Percentiles rank a stretch among this genome's conserved stretches.
phyloP scores from a whole-genome alignment of 2,113 vertebrate species.

The Mola mola region DNA sequence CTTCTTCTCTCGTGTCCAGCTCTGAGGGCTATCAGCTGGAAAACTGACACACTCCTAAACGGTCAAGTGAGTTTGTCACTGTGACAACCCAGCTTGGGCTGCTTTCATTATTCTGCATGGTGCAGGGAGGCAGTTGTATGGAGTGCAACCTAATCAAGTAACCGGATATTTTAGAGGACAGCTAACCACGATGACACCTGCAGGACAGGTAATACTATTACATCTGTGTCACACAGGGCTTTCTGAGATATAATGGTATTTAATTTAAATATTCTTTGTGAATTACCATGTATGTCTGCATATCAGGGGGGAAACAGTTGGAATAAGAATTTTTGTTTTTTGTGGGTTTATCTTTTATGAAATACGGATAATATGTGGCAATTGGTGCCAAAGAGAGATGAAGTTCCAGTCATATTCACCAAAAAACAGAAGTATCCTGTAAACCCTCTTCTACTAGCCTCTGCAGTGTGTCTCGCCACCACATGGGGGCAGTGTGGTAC shows the following conservation, averaged over 20 bases:
- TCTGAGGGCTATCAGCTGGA: slow-evolving; percentile 16
- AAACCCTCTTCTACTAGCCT: neutral
- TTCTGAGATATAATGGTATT: no score
- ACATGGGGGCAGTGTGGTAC: slow-evolving; percentile 69
- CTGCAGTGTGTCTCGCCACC: slow-evolving; percentile 40
- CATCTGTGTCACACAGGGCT: neutral
- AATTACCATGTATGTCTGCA: no score
- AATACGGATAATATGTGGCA: no score
- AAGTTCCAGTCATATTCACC: no score
- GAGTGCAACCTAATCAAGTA: slow-evolving; percentile 66
- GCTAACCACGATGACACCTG: slow-evolving; percentile 19
- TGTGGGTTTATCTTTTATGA: no score
- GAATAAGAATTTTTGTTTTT: no score
- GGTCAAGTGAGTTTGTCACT: slow-evolving; percentile 20
- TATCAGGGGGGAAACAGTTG: no score
- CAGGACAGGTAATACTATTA: slow-evolving; percentile 37
- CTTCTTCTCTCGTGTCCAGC: slow-evolving; percentile 21
- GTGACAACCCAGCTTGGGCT: slow-evolving; percentile 16
- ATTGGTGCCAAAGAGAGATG: no score
- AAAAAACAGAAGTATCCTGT: neutral
- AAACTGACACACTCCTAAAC: slow-evolving; percentile 52
- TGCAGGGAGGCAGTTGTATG: slow-evolving; percentile 21
- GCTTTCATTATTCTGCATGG: slow-evolving; percentile 22
- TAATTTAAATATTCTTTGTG: no score
- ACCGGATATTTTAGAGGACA: slow-evolving; percentile 48